Evolutionary conservation across 2,113 vertebrate species (phyloP), one percentile per base, ranked within the genome.

Genomic region (Nansenia antarctica): DNA sequence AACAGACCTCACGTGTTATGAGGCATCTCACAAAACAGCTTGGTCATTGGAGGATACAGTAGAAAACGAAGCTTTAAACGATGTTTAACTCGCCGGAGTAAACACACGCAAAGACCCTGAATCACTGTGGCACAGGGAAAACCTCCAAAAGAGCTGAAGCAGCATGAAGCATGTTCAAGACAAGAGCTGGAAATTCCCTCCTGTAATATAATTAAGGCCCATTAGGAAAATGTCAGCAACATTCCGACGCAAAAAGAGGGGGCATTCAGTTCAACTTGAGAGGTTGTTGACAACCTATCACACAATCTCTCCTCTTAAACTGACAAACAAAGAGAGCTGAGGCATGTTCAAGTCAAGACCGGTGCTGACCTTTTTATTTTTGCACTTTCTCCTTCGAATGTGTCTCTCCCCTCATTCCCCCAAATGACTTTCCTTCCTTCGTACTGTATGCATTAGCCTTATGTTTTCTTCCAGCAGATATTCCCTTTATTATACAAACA

Each of bases 11-110:
- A 78, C 65, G 26, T 26, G 39, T 49, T 72, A 64, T 47, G 45
- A 70, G 39, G 54, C 49, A 60, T 61, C 32, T 32, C 55, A 18
- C 27, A 53, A 75, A 62, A 77, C 20, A 68, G 39, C 24, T 70
- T n/a, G 32, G 73, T 69, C 67, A 82, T 69, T 60, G 62, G 57
- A 73, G 54, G 69, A 78, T 49, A 69, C 45, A 67, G 55, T 22
- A 64, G 14, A 62, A 71, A 73, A 68, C 34, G 26, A 72, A 58
- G 2, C 7, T 42, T 45, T 29, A 54, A 67, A 55, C 58, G 24
- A 55, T n/a, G 6, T 52, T 18, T 15, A 29, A 47, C 47, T 58
- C 63, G 45, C 54, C 26, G 32, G 57, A 30, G 67, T 57, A 73
- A 67, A 77, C 45, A 24, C 69, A 62, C 65, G 52, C 34, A 58